Conservation (phyloP, 1,140 invertebrate genomes). For the Hylyphantes graminicola region DNA sequence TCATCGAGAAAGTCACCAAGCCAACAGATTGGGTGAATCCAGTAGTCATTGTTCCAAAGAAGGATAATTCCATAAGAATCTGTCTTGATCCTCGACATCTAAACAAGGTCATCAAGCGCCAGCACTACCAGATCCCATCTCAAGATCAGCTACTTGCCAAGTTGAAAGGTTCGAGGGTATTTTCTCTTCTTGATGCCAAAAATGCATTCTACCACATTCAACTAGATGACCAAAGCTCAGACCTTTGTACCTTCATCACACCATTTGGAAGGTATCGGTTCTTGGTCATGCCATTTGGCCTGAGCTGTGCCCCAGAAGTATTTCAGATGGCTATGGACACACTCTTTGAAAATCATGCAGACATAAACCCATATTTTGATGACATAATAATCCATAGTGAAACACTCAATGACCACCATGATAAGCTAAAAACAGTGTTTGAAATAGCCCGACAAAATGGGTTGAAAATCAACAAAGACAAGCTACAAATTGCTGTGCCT, state of each 20-base stretch:
- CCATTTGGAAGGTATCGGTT: slow-evolving; percentile 65
- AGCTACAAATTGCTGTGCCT: slow-evolving; percentile 15
- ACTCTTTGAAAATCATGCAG: slow-evolving; percentile 17
- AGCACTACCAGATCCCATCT: no score
- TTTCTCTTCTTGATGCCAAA: no score
- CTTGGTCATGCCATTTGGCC: slow-evolving; percentile 69
- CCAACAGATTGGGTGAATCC: no score
- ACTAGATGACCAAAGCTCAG: slow-evolving; percentile 36
- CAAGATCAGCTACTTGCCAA: no score
- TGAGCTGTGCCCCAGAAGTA: slow-evolving; percentile 68
- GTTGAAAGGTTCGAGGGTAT: no score
- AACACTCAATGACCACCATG: slow-evolving; percentile 18
- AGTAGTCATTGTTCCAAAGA: no score
- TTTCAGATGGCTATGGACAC: slow-evolving; percentile 22
- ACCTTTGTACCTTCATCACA: slow-evolving; percentile 47
- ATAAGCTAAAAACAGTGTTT: not conserved
- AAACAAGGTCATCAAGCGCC: no score
- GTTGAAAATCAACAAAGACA: slow-evolving; percentile 21
- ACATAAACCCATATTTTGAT: slow-evolving; percentile 9
- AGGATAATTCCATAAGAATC: no score
- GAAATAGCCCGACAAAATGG: slow-evolving; percentile 6
- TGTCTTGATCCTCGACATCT: no score
- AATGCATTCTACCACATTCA: not conserved
- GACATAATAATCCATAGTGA: slow-evolving; percentile 7
- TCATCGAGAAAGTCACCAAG: no score